Evolutionary conservation across 2,113 vertebrate genomes (phyloP).

Genomic region (Dasypus novemcinctus): DNA sequence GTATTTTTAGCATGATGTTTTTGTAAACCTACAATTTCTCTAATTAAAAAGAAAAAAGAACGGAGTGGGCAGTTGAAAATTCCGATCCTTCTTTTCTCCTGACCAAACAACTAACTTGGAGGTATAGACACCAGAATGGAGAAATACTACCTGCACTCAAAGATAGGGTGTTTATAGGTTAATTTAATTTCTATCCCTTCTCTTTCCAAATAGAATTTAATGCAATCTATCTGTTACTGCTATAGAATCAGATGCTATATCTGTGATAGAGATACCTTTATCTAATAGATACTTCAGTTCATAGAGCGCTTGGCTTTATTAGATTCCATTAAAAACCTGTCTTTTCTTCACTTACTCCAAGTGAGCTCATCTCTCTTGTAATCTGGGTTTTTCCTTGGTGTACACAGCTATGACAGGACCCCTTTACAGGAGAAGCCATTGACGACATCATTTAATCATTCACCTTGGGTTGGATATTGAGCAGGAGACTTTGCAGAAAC

Average conservation of each 20-base stretch:
- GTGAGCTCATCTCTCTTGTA: not conserved
- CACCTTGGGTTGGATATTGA: not conserved
- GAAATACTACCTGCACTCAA: not conserved
- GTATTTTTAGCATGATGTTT: too few relatives aligned
- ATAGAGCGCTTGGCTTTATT: not conserved
- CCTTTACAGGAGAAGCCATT: not conserved
- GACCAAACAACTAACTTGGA: not conserved
- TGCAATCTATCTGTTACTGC: not conserved
- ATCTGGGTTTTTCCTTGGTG: not conserved
- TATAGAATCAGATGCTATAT: not conserved
- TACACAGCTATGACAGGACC: not conserved
- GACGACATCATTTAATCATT: not conserved
- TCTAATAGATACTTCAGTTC: not conserved
- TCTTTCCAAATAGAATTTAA: slow-evolving; percentile 13
- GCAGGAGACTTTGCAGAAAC: not conserved
- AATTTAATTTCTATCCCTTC: not conserved
- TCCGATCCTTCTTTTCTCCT: not conserved
- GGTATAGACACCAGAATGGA: not conserved
- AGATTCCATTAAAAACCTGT: not conserved
- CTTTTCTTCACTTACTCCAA: not conserved
- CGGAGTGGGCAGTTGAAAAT: not conserved
- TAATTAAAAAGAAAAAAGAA: too few relatives aligned
- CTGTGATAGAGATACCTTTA: not conserved
- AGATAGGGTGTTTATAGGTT: not conserved
- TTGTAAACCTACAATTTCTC: too few relatives aligned